Conservation (phyloP, 1,140 invertebrate species). For the Trichonephila clavata region DNA sequence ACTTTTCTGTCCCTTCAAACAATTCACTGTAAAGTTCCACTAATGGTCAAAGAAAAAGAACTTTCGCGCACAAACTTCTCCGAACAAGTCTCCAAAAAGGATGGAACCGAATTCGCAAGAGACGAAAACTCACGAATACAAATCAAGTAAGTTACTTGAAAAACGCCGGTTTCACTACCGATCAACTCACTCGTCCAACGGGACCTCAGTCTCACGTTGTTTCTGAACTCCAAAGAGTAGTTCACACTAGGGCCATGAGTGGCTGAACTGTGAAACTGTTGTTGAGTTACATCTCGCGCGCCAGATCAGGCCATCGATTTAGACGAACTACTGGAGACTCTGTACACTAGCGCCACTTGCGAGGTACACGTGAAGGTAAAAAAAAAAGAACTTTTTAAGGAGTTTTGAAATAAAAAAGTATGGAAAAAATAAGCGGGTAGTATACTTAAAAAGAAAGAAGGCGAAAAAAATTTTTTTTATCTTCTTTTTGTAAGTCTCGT, state of each 20-base stretch:
- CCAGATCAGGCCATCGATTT: background rate
- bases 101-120: background rate
- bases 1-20: background rate
- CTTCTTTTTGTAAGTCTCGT: no score
- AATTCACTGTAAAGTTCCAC: background rate
- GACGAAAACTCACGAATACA: background rate
- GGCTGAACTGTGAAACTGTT: slow-evolving; percentile 30
- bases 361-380: background rate
- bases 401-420: background rate
- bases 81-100: background rate
- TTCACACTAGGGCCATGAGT: slow-evolving; percentile 1
- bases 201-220: background rate
- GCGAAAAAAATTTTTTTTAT: background rate
- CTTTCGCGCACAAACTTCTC: background rate
- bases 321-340: background rate
- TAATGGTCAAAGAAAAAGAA: background rate
- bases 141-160: background rate
- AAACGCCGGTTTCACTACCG: background rate
- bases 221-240: background rate
- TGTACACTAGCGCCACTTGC: slow-evolving; percentile 12
- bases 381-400: background rate
- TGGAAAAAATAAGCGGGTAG: background rate
- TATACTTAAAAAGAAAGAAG: background rate
- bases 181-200: background rate
- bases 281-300: slow-evolving; percentile 7